Evolutionary conservation across 2,113 vertebrate species (phyloP).

Genomic region (Danio rerio): GRCz12tu NC_133200.1:39624501-39625000

Average conservation of each 20-base stretch:
- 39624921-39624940: too few species aligned
- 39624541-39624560: conserved; percentile 88
- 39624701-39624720: conserved; percentile 71
- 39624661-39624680: conserved; percentile 91
- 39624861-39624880: neutral
- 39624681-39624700: conserved; percentile 74
- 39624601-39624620: conserved; percentile 88
- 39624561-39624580: conserved; percentile 81
- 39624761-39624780: conserved; percentile 96
- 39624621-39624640: conserved; percentile 98
- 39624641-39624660: conserved; percentile 94
- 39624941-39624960: too few species aligned
- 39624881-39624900: neutral
- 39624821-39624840: conserved; percentile 4
- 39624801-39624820: neutral
- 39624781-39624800: conserved; percentile 83
- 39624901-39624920: too few species aligned
- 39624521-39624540: conserved; percentile 93
- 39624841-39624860: conserved; percentile 10
- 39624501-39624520: conserved; percentile 83
- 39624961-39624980: too few species aligned
- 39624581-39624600: conserved; percentile 98
- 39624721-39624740: conserved; percentile 68
- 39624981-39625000: too few species aligned
- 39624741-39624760: conserved; percentile 94